Conservation (phyloP, 2,113 vertebrate species). For the Eudyptes chrysolophus region DNA sequence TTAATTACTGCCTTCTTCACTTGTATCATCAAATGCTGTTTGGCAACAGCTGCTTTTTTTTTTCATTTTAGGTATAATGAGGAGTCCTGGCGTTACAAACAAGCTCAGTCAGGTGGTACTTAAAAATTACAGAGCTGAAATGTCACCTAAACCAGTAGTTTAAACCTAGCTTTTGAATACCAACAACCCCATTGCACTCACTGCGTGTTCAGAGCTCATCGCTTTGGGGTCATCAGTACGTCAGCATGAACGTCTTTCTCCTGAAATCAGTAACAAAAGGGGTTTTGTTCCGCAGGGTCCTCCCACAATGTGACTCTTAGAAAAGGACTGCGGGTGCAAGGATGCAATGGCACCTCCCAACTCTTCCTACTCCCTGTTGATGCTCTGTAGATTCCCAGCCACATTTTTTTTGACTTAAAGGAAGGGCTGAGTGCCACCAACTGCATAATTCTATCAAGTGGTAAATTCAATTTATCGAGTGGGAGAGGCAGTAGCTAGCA, state of each 20-base stretch:
- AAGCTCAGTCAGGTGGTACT: background rate
- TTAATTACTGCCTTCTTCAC: conserved; percentile 49
- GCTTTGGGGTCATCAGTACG: background rate
- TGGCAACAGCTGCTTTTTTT: background rate
- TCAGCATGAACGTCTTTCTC: background rate
- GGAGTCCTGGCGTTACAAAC: background rate
- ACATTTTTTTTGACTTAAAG: background rate
- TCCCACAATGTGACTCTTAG: background rate
- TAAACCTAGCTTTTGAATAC: background rate
- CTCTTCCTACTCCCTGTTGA: background rate
- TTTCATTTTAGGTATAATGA: conserved; percentile 24
- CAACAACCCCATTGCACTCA: background rate
- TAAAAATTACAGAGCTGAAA: background rate
- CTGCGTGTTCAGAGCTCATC: background rate
- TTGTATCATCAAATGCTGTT: conserved; percentile 27
- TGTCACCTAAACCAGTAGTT: background rate
- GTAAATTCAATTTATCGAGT: conserved; percentile 25
- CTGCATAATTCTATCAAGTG: background rate
- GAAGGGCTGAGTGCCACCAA: background rate
- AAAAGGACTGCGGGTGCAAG: background rate
- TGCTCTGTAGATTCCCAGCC: background rate
- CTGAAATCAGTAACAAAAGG: background rate
- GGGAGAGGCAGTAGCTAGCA: background rate
- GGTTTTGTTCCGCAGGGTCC: background rate
- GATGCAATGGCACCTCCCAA: background rate